Base-by-base conservation (phyloP, 2,888 invertebrate species). In the Galeopsomyia nigrocyanea region DNA sequence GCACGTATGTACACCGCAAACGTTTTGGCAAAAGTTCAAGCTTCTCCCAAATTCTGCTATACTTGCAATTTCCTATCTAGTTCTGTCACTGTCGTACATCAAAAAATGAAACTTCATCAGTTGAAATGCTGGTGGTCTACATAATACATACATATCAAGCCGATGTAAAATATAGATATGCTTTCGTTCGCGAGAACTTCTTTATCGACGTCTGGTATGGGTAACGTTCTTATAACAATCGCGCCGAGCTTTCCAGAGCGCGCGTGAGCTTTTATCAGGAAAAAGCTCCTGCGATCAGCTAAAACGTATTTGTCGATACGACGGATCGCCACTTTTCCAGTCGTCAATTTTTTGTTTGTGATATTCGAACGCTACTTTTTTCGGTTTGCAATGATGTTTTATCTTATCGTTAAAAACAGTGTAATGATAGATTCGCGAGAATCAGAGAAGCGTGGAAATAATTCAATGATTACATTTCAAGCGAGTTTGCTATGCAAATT, bases 171-270 rank as follows among this genome's bases (percentile, higher is more conserved):
- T 16, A 39, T 3, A 50, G 13, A 22, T 16, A 17, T 31, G 14
- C 16, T 0, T 16, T 19, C n/a, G 39, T 0, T 9, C 62, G 53
- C 17, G 71, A 56, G 53, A 64, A 47, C 71, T 62, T 51, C 67
- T 50, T 72, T 72, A 72, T 67, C 72, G 72, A 68, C 68, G 49
- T 22, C 19, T 16, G 67, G 51, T 72, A 72, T 21, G 19, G 14
- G 22, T 17, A 26, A n/a, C 19, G 16, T 6, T 13, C 16, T 55
- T 55, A 10, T 39, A 39, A 19, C 22, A 16, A 22, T 26, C 56
- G 9, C 19, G 56, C 10, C 16, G 17, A 39, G 16, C 31, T 53
- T 68, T 49, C 19, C 39, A 7, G 19, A 5, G 22, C 6, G n/a
- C 26, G 14, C 46, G 19, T 46, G 39, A 6, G 21, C 22, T 13